Conservation (phyloP, 2,888 invertebrate genomes). For the Sinodicranocentrus sp. region DNA sequence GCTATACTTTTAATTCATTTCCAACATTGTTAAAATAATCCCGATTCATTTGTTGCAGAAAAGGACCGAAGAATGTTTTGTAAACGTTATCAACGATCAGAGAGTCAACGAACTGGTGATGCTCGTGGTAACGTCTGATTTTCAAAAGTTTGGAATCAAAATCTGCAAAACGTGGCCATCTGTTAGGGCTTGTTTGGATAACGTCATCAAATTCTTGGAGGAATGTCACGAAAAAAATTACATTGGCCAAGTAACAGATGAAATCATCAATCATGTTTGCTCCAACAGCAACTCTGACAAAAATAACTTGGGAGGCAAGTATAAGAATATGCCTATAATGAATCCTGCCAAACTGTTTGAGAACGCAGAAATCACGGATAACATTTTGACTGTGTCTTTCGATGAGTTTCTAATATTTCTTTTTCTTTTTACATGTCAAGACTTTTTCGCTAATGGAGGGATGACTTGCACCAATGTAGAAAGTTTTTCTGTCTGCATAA, state of each 20-base stretch:
- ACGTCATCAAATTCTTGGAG: constrained; percentile 6
- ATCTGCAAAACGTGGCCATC: neutral
- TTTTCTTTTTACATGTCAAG: neutral
- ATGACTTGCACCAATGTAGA: neutral
- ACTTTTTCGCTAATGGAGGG: neutral
- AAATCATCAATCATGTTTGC: neutral
- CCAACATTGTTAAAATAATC: neutral
- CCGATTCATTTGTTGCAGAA: neutral
- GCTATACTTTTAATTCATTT: neutral
- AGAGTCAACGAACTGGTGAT: neutral
- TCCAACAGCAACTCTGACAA: neutral
- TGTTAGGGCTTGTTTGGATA: neutral
- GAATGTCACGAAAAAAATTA: constrained; percentile 9
- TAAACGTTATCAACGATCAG: neutral
- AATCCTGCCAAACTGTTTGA: too few species aligned
- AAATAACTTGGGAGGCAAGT: constrained; percentile 8
- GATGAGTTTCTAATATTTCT: too few species aligned
- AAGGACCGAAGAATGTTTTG: neutral
- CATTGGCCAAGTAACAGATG: constrained; percentile 12
- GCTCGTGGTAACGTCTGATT: neutral
- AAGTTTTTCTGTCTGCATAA: neutral
- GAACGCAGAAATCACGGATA: too few species aligned
- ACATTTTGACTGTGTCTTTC: too few species aligned
- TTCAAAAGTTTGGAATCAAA: constrained; percentile 5
- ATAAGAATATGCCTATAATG: neutral